Percentiles rank a stretch among this genome's conserved stretches.
Conservation (phyloP, 2,113 vertebrate species). For the Tragelaphus imberbis region DNA sequence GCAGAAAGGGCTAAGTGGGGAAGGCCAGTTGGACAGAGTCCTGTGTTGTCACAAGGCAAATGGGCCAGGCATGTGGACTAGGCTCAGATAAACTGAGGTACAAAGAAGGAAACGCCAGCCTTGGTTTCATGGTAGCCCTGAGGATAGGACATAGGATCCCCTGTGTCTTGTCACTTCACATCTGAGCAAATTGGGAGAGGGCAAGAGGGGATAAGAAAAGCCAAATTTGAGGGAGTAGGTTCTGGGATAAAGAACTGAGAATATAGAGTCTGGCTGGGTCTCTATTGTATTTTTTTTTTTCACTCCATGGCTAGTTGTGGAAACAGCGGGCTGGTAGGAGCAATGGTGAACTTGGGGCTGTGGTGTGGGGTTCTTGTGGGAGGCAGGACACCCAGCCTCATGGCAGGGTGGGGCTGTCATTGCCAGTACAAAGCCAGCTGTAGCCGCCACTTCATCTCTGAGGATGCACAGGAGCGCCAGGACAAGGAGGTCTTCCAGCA, state of each 20-base stretch:
- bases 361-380: constrained; percentile 1
- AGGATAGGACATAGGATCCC: neutral
- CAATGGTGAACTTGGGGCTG: neutral
- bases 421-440: constrained; percentile 95
- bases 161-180: neutral
- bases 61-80: neutral
- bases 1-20: neutral
- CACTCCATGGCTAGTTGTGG: constrained; percentile 10
- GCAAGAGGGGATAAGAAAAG: neutral
- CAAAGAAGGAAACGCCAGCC: neutral
- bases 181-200: neutral
- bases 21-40: neutral
- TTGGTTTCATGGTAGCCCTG: neutral
- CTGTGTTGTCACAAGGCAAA: neutral
- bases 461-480: constrained; percentile 92
- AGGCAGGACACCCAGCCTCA: constrained; percentile 59
- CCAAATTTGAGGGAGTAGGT: neutral
- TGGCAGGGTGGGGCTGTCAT: constrained; percentile 71
- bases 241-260: constrained; percentile 1
- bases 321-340: neutral
- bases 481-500: constrained; percentile 96
- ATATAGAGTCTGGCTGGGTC: neutral
- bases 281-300: neutral
- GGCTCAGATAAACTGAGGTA: neutral
- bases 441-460: constrained; percentile 95